Conservation (phyloP, 2,113 vertebrate genomes). For the Colinus virginianus region DNA sequence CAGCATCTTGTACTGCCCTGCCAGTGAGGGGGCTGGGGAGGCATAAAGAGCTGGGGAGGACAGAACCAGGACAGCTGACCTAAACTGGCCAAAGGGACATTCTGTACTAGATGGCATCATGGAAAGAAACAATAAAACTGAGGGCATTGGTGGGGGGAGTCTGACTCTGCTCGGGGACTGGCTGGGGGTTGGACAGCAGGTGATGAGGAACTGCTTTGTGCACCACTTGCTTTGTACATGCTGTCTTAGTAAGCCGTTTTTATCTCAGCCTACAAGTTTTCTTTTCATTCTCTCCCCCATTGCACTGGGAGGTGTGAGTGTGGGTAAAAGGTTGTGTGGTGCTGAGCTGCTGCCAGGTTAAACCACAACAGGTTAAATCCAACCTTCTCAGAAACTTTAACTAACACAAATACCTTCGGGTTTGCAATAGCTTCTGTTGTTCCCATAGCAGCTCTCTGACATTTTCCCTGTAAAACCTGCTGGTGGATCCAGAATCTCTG, state of each 20-base stretch:
- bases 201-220: neutral
- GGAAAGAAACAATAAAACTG: neutral
- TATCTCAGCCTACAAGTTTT: neutral
- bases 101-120: neutral
- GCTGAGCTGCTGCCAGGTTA: too few species aligned
- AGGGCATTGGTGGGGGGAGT: neutral
- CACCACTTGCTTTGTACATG: neutral
- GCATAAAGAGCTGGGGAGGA: too few species aligned
- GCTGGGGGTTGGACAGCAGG: neutral
- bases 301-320: neutral
- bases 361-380: too few species aligned
- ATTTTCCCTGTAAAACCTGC: too few species aligned
- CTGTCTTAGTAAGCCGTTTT: neutral
- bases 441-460: too few species aligned
- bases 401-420: too few species aligned
- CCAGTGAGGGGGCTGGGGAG: neutral
- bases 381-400: too few species aligned
- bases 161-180: neutral
- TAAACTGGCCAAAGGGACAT: neutral
- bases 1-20: neutral
- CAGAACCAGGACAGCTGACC: neutral
- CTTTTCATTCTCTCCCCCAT: too few species aligned
- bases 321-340: too few species aligned
- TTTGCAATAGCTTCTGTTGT: too few species aligned
- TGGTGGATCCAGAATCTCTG: too few species aligned